A percentile compares a stretch with the other conserved stretches of the same genome.
Conservation (phyloP, 2,797 vertebrate species). For the Cirrhinus mrigala region DNA sequence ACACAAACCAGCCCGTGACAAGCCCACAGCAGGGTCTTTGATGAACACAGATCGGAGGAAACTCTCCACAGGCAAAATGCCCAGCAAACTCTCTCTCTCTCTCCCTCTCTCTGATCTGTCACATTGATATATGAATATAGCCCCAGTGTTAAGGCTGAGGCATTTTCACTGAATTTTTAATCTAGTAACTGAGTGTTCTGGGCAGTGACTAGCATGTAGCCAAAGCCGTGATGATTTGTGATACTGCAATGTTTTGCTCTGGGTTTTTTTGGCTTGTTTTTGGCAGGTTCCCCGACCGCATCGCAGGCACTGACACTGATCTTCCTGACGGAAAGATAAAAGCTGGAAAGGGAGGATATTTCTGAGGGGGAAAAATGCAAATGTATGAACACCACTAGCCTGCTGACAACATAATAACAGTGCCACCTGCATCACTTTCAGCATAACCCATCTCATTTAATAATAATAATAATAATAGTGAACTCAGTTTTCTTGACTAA, state of each 20-base stretch:
- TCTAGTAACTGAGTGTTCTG: constrained; percentile 52
- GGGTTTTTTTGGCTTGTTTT: constrained; percentile 32
- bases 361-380: constrained; percentile 1
- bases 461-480: neutral
- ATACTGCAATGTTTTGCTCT: constrained; percentile 53
- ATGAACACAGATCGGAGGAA: constrained; percentile 43
- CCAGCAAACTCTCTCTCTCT: constrained; percentile 27
- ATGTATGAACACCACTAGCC: neutral
- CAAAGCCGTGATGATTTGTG: constrained; percentile 59
- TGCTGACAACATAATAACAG: neutral
- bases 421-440: neutral
- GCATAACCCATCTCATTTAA: neutral
- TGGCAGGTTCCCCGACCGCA: constrained; percentile 41
- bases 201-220: constrained; percentile 49
- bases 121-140: constrained; percentile 61
- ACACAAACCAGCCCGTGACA: constrained; percentile 39
- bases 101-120: constrained; percentile 41
- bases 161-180: constrained; percentile 59
- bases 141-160: constrained; percentile 46
- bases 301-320: constrained; percentile 35
- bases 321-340: constrained; percentile 35
- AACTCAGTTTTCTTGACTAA: neutral
- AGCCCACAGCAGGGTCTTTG: constrained; percentile 30
- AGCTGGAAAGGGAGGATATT: constrained; percentile 29
- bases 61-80: constrained; percentile 35